Evolutionary conservation across 2,113 vertebrate species (phyloP).

Genomic region (Agapornis roseicollis): DNA sequence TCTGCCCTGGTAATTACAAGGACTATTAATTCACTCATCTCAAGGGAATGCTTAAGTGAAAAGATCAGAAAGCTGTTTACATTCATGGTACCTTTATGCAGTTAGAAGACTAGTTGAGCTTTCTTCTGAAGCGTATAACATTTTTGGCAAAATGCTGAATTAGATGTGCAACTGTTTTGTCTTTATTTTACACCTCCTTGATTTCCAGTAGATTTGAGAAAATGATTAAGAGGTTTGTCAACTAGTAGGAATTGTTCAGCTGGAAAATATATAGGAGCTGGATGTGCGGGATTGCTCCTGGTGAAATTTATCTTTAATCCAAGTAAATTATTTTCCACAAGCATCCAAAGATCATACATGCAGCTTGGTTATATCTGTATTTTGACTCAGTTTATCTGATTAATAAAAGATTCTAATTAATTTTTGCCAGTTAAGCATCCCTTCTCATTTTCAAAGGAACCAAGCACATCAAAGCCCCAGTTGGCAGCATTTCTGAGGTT

Average conservation of each 20-base stretch:
- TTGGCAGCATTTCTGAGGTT: slow-evolving; percentile 31
- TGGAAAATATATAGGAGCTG: not conserved
- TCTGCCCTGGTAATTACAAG: slow-evolving; percentile 19
- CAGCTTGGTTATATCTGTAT: not conserved
- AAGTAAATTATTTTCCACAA: not conserved
- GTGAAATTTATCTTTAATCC: not conserved
- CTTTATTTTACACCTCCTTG: not conserved
- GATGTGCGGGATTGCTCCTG: not conserved
- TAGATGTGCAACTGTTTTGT: not conserved
- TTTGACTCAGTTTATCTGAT: not conserved
- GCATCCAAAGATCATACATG: not conserved
- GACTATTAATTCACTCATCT: slow-evolving; percentile 4
- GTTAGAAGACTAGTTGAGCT: not conserved
- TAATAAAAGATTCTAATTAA: not conserved
- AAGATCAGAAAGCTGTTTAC: slow-evolving; percentile 1
- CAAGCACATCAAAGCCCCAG: not conserved
- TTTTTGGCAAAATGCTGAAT: not conserved
- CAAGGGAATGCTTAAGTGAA: not conserved
- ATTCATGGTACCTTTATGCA: not conserved
- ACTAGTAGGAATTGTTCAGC: not conserved
- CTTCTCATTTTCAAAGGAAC: slow-evolving; percentile 11
- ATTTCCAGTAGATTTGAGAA: not conserved
- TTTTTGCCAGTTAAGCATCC: not conserved
- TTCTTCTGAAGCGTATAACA: not conserved
- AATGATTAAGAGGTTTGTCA: not conserved